Base-by-base conservation (phyloP, 2,797 vertebrate species). In the Okamejei kenojei region DNA sequence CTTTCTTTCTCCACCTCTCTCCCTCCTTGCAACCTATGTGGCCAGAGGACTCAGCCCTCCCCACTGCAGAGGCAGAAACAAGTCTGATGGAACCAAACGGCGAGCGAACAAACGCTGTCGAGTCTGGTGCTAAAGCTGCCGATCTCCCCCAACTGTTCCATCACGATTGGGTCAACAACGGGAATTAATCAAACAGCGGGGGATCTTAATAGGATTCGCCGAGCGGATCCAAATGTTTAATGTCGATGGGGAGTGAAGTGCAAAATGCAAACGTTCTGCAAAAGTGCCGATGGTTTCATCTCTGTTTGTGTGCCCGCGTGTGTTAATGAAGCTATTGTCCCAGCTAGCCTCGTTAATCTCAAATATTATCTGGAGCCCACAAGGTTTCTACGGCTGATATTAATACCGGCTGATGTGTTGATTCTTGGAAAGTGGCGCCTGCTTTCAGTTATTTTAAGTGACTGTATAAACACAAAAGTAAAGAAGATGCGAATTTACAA, bases 401-500 rank as follows among this genome's bases (percentile, higher is more conserved):
- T 90, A 90, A 90, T 90, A 73, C 88, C 68, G 88, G 88, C 88
- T 90, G 88, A 90, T 90, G 88, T 90, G 88, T 90, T 90, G 88
- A 90, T 90, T 35, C 88, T 90, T 73, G 88, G 65, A 73, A 90
- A 90, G 88, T 90, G 88, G 88, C 88, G 88, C 88, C 88, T 90
- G 88, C 19, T 90, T 73, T 90, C 32, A 90, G 88, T 90, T 90
- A 90, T 90, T 90, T 73, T 90, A 90, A 90, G 88, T 90, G 88
- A 90, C 88, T 90, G 68, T 90, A 90, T 90, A 90, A 90, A 90
- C 88, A 90, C 88, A 38, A 90, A 86, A 90, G 88, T 93, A 93
- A 78, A 90, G 63, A 93, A 93, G 77, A 79, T 29, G 92, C 93
- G 94, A 92, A 93, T 88, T 94, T 94, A 94, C 91, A 93, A 94